A percentile compares a stretch with the other conserved stretches of the same genome.
Evolutionary conservation across 2,113 vertebrate species (phyloP).

Genomic region (Casuarius casuarius): DNA sequence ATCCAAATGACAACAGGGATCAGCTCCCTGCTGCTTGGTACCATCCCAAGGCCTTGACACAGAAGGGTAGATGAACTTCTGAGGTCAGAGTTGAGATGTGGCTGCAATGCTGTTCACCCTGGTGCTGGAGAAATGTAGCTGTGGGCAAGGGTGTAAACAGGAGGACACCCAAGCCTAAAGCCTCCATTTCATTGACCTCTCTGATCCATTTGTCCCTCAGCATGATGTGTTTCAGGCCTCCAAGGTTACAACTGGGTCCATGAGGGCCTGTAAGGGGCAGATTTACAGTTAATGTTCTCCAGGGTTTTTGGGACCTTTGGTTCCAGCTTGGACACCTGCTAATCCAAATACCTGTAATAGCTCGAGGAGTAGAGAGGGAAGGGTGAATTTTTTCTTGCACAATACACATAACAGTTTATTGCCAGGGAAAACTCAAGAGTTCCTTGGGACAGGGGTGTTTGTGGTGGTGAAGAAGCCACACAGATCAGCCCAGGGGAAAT

Average conservation of each 20-base stretch:
- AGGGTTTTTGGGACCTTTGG: background rate
- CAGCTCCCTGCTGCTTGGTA: background rate
- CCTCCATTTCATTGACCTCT: background rate
- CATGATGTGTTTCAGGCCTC: background rate
- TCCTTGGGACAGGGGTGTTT: background rate
- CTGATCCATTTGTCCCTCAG: fast-evolving
- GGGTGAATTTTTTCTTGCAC: background rate
- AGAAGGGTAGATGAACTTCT: fast-evolving
- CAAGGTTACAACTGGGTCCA: background rate
- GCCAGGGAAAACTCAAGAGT: background rate
- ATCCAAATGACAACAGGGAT: background rate
- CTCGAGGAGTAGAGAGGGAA: background rate
- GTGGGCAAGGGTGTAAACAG: background rate
- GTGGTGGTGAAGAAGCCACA: background rate
- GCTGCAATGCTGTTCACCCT: background rate
- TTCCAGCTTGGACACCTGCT: background rate
- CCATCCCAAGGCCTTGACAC: background rate
- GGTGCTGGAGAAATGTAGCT: too few relatives aligned
- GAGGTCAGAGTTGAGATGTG: background rate
- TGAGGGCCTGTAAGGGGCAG: too few relatives aligned
- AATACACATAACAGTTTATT: background rate
- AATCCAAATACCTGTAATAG: background rate
- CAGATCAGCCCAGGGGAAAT: background rate
- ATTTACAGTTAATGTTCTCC: background rate
- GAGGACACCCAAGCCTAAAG: background rate